These are phyloP conservation scores for Eupeodes latifasciatus DNA, from an alignment of 2,888 invertebrate genomes.

Conservation along the genomic window DNA sequence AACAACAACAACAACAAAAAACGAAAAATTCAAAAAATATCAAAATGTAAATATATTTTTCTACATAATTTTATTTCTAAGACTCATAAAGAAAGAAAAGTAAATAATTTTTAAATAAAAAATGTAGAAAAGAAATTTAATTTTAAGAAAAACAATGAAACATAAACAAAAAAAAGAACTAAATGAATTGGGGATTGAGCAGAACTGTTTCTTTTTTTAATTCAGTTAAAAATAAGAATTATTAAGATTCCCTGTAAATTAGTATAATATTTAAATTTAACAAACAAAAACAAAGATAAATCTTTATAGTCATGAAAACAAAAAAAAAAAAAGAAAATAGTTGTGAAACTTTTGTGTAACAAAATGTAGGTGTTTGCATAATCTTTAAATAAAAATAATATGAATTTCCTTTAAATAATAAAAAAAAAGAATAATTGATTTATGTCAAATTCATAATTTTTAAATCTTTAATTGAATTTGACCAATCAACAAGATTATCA, in stretches of 20 bases:
- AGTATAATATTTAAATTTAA: constrained; percentile 27
- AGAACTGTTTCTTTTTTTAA: constrained; percentile 56
- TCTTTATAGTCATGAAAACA: constrained; percentile 52
- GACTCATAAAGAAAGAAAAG: constrained; percentile 55
- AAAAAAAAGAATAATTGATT: constrained; percentile 50
- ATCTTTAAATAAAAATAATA: constrained; percentile 48
- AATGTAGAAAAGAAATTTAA: constrained; percentile 60
- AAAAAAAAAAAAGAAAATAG: constrained; percentile 46
- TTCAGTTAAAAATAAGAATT: constrained; percentile 60
- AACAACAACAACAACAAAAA: constrained; percentile 21
- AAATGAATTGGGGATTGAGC: constrained; percentile 63
- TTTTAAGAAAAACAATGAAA: constrained; percentile 28
- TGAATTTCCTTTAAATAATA: constrained; percentile 45
- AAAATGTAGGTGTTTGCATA: constrained; percentile 62
- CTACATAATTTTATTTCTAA: constrained; percentile 74
- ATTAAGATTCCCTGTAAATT: constrained; percentile 64
- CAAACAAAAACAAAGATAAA: constrained; percentile 36
- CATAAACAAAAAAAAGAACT: background rate
- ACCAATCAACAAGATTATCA: constrained; percentile 47
- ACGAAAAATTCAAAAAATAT: constrained; percentile 50
- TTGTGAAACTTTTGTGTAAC: constrained; percentile 70
- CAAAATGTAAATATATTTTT: constrained; percentile 76
- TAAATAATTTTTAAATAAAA: constrained; percentile 19
- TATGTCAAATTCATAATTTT: constrained; percentile 60
- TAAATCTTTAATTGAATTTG: constrained; percentile 63